Base-by-base conservation (phyloP, 2,797 vertebrate genomes). In the Pteropus rufus region DNA sequence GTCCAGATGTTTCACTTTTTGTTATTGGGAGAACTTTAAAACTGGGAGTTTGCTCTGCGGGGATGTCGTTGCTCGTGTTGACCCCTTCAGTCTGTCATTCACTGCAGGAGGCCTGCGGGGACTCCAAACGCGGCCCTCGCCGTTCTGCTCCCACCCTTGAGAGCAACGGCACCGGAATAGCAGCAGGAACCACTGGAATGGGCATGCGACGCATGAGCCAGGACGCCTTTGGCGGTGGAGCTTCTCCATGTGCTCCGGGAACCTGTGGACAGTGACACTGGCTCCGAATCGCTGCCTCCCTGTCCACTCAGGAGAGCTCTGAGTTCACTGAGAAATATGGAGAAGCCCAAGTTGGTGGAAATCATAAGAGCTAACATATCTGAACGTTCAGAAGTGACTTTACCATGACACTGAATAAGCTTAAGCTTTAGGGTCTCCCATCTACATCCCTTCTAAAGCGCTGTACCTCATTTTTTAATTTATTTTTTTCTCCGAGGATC, bases 401-500 rank as follows among this genome's bases (percentile, higher is more conserved):
- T 44, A 62, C 29, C 1, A 0, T 3, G 54, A 80, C 26, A 26
- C 34, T 23, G 21, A 44, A 31, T 84, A 31, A 52, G 29, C 18
- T 62, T 56, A 88, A 62, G 46, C 52, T 56, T 94, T 52, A 16
- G 21, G 49, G 23, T 21, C 10, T 31, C 52, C 41, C 21, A 5
- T 10, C n/a, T 0, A 1, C 23, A 62, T 4, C 24, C 44, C 52
- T 73, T 64, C 54, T 85, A 64, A 77, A 93, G 24, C 2, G 2
- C 16, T 39, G 34, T 4, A 41, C 8, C 36, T 84, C 16, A 2
- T 73, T 69, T 64, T 62, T 87, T n/a, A 26, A 46, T 16, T 73
- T 18, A 26, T 39, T 67, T 21, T 21, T 93, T 88, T 79, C 36
- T 95, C 88, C 72, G 39, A 26, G 11, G 24, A 64, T 77, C 36